Evolutionary conservation across 2,113 vertebrate species (phyloP).

Genomic region (Equus quagga): DNA sequence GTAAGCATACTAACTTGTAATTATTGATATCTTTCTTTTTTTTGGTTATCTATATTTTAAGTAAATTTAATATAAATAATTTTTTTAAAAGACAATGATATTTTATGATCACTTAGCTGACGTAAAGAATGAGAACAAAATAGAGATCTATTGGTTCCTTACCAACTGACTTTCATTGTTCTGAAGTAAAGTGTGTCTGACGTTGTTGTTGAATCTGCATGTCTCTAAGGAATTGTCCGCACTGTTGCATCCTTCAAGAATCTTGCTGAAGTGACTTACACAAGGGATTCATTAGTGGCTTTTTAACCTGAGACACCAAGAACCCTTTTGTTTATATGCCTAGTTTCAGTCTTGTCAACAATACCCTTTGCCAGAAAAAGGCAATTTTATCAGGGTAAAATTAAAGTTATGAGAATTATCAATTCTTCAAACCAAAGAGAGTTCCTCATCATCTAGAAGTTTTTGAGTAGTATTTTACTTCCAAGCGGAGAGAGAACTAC

Average conservation of each 20-base stretch:
- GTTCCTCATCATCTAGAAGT: not conserved
- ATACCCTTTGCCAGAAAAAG: accelerated
- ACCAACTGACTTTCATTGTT: not conserved
- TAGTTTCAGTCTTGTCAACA: not conserved
- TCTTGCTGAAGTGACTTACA: not conserved
- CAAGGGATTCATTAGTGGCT: not conserved
- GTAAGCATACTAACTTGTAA: not conserved
- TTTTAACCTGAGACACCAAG: not conserved
- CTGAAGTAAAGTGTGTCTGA: not conserved
- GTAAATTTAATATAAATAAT: not conserved
- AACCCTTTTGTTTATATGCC: not conserved
- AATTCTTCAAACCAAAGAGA: not conserved
- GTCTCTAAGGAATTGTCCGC: not conserved
- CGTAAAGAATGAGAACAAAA: not conserved
- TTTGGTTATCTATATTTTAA: not conserved
- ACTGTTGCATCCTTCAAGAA: not conserved
- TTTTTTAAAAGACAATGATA: not conserved
- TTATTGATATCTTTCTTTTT: not conserved
- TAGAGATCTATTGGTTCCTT: not conserved
- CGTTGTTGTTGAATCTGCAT: not conserved
- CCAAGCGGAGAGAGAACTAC: not conserved
- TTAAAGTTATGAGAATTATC: not conserved
- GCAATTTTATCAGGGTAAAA: not conserved
- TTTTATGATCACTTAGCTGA: not conserved
- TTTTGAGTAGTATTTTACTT: not conserved